A percentile compares a stretch with the other conserved stretches of the same genome.
Conservation (phyloP, 2,888 invertebrate species). For the Scaptomyza reducta region DNA sequence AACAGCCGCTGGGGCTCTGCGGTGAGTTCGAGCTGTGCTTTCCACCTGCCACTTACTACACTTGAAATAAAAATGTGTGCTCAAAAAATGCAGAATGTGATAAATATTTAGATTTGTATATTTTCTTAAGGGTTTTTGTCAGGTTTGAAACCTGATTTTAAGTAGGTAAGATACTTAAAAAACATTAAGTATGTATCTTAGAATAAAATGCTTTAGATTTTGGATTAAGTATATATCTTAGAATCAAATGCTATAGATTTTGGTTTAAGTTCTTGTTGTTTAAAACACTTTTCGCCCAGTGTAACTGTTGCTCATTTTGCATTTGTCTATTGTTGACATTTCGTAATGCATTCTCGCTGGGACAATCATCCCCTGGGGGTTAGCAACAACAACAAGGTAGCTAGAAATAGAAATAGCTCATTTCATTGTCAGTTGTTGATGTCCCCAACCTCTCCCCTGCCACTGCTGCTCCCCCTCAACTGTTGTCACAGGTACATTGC, state of each 20-base stretch:
- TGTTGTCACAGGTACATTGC: conserved; percentile 38
- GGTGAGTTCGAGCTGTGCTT: not conserved
- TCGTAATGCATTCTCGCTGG: conserved; percentile 41
- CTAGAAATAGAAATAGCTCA: not conserved
- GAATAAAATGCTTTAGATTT: no score
- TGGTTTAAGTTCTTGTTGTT: no score
- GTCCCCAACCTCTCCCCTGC: not conserved
- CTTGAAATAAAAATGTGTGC: no score
- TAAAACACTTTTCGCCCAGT: not conserved
- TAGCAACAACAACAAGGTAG: not conserved
- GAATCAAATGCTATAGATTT: no score
- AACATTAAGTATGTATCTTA: no score
- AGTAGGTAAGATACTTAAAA: no score
- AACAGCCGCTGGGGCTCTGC: not conserved
- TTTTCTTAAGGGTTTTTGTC: no score
- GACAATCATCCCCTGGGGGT: conserved; percentile 5
- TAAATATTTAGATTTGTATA: no score
- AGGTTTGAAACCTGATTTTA: no score
- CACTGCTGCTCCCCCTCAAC: not conserved
- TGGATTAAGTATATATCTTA: no score
- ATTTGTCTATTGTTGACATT: conserved; percentile 43
- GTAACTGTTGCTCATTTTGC: conserved; percentile 33
- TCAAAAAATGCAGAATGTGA: no score
- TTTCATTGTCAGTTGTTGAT: conserved; percentile 11
- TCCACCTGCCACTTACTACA: no score